Evolutionary conservation across 2,888 invertebrate species (phyloP).

Genomic region (Dusona sp.): DNA sequence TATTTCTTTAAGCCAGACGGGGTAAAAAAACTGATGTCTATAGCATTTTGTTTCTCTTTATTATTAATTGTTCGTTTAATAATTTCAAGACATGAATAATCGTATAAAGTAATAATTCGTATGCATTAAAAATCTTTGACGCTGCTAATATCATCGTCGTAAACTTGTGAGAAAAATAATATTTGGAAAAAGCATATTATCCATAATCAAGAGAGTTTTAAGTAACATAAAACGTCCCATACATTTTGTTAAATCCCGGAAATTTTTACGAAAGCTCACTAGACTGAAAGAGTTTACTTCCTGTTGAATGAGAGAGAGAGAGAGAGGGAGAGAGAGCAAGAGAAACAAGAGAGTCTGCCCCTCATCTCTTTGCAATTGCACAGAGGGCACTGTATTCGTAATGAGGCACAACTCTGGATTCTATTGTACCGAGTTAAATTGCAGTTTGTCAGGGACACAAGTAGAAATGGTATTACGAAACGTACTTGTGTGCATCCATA

Average conservation of each 20-base stretch:
- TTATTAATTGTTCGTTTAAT: too few relatives aligned
- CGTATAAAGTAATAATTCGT: too few relatives aligned
- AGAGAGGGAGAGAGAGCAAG: background rate
- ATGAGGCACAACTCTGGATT: slow-evolving; percentile 58
- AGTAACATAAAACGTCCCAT: background rate
- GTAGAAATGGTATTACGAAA: slow-evolving; percentile 33
- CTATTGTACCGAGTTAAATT: slow-evolving; percentile 69
- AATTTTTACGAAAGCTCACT: slow-evolving; percentile 24
- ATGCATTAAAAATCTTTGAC: too few relatives aligned
- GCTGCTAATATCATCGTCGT: too few relatives aligned
- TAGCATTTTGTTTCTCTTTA: too few relatives aligned
- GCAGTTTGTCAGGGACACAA: slow-evolving; percentile 60
- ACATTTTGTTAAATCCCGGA: slow-evolving; percentile 30
- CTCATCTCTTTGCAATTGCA: slow-evolving; percentile 50
- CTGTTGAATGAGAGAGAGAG: slow-evolving; percentile 12
- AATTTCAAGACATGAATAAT: too few relatives aligned
- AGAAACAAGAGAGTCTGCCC: slow-evolving; percentile 26
- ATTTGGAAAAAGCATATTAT: background rate
- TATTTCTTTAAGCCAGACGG: too few relatives aligned
- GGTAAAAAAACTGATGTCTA: too few relatives aligned
- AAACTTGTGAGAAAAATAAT: too few relatives aligned
- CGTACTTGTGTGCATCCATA: slow-evolving; percentile 1
- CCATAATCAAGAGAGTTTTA: background rate
- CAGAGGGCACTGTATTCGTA: slow-evolving; percentile 55
- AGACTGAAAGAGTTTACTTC: slow-evolving; percentile 33